Percentiles rank a stretch among this genome's conserved stretches.
Conservation (phyloP, 1,140 invertebrate species). For the Lasioglossum albipes region DNA sequence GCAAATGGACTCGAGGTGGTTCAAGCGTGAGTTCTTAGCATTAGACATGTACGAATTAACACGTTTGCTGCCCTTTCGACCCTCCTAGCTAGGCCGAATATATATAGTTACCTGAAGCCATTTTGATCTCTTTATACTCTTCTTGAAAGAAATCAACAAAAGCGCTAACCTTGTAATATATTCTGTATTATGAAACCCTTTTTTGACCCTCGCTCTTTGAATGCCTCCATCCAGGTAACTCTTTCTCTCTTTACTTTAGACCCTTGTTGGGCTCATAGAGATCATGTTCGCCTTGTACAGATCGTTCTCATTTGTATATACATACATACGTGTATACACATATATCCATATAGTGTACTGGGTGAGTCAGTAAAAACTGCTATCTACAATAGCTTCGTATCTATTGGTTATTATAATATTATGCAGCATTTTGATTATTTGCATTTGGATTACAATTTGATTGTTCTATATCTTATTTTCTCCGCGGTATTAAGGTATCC, state of each 20-base stretch:
- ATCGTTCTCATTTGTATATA: conserved; percentile 51
- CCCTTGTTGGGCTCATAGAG: conserved; percentile 62
- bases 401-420: too few relatives aligned
- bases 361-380: too few relatives aligned
- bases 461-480: too few relatives aligned
- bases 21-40: conserved; percentile 63
- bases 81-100: conserved; percentile 70
- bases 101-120: conserved; percentile 66
- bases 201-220: conserved; percentile 71
- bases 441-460: too few relatives aligned
- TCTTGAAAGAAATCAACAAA: conserved; percentile 56
- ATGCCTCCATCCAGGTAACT: conserved; percentile 73
- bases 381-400: too few relatives aligned
- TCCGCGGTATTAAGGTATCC: too few relatives aligned
- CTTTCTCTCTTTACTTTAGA: conserved; percentile 74
- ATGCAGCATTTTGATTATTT: too few relatives aligned
- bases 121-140: conserved; percentile 64
- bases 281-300: conserved; percentile 54
- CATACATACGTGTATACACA: neutral
- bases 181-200: conserved; percentile 72
- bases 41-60: conserved; percentile 72
- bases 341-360: neutral
- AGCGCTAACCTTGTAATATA: conserved; percentile 69
- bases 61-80: conserved; percentile 70
- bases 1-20: conserved; percentile 55